phyloP scores from a whole-genome alignment of 2,888 invertebrate genomes.

The Agonopterix heracliana region DNA sequence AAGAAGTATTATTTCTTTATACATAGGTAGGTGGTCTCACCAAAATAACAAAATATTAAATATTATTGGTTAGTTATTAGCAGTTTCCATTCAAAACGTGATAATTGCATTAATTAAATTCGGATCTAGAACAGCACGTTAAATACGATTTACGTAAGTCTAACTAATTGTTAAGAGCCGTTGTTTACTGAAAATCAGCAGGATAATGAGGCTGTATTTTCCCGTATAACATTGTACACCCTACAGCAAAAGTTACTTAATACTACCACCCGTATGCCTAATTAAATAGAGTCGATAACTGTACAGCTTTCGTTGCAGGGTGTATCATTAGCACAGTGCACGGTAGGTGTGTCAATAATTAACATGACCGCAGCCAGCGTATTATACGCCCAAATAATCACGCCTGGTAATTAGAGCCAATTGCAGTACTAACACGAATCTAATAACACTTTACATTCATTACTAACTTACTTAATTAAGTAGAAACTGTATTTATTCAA shows the following conservation, averaged over 20 bases:
- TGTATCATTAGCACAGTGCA: conserved; percentile 13
- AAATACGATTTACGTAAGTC: neutral
- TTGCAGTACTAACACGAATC: conserved; percentile 17
- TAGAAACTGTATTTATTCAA: neutral
- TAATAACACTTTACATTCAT: conserved; percentile 13
- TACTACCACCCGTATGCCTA: conserved; percentile 10
- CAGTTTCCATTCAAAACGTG: too few relatives aligned
- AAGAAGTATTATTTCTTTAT: too few relatives aligned
- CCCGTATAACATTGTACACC: conserved; percentile 15
- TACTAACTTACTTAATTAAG: neutral
- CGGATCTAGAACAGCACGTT: too few relatives aligned
- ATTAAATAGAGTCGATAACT: too few relatives aligned
- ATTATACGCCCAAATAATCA: conserved; percentile 30
- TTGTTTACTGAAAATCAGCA: conserved; percentile 15
- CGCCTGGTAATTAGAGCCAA: conserved; percentile 29
- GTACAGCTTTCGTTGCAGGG: too few relatives aligned
- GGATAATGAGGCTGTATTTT: conserved; percentile 24
- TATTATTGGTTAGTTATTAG: too few relatives aligned
- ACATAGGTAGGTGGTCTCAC: too few relatives aligned
- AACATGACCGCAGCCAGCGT: conserved; percentile 28
- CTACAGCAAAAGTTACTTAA: too few relatives aligned
- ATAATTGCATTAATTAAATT: too few relatives aligned
- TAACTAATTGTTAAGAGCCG: conserved; percentile 1
- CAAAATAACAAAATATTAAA: too few relatives aligned
- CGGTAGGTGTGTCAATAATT: conserved; percentile 32